phyloP scores from a whole-genome alignment of 1,140 invertebrate species.

The Monomorium pharaonis region DNA sequence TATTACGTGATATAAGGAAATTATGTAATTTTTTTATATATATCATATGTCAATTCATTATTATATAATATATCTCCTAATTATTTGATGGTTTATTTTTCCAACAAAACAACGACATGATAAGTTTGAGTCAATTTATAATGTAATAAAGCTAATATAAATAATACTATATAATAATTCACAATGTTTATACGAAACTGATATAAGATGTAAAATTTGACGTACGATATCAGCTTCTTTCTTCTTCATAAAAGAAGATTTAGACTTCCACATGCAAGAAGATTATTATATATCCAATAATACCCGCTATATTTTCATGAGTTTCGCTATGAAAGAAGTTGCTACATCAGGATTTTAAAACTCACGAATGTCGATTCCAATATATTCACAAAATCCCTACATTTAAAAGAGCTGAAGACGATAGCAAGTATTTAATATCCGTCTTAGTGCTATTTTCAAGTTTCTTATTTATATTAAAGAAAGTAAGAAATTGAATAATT shows the following conservation, averaged over 20 bases:
- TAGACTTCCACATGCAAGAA: not conserved
- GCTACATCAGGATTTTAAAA: slow-evolving; percentile 19
- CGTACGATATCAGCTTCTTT: not conserved
- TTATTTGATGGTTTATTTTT: not conserved
- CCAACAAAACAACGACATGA: not conserved
- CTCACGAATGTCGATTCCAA: not conserved
- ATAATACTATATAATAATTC: not conserved
- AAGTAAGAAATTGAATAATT: too few species aligned
- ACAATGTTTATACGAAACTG: not conserved
- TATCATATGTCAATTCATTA: not conserved
- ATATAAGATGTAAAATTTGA: not conserved
- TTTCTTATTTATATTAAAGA: slow-evolving; percentile 20
- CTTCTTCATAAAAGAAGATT: not conserved
- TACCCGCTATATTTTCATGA: slow-evolving; percentile 21
- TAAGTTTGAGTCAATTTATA: not conserved
- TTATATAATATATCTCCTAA: not conserved
- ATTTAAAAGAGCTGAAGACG: slow-evolving; percentile 37
- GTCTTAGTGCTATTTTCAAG: slow-evolving; percentile 15
- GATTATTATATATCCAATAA: slow-evolving; percentile 27
- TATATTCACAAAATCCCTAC: not conserved
- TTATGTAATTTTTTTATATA: not conserved
- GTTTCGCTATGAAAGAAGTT: slow-evolving; percentile 35
- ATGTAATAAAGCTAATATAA: too few species aligned
- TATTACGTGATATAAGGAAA: not conserved
- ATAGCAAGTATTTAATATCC: slow-evolving; percentile 22